These are phyloP conservation scores for Aeoliscus strigatus DNA, from an alignment of 2,797 vertebrate species.

Conservation along the genomic window DNA sequence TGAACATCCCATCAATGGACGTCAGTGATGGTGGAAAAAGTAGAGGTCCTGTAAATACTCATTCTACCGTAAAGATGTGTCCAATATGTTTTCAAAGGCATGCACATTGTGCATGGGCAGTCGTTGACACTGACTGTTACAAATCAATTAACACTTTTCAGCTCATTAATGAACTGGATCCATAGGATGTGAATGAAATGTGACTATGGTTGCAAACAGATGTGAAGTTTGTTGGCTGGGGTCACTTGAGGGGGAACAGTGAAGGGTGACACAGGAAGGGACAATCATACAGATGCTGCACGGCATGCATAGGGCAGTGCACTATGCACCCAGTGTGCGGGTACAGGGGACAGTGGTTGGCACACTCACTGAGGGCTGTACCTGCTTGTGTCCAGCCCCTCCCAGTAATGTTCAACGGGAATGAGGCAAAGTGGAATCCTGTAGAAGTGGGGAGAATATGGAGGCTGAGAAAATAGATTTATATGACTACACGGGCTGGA, in stretches of 20 bases:
- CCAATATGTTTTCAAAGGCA: slow-evolving; percentile 6
- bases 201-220: slow-evolving; percentile 7
- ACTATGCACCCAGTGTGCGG: slow-evolving; percentile 34
- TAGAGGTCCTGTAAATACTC: not conserved
- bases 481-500: not conserved
- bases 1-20: too few species aligned
- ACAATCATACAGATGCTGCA: slow-evolving; percentile 22
- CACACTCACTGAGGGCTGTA: slow-evolving; percentile 75
- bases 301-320: slow-evolving; percentile 3
- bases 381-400: slow-evolving; percentile 69
- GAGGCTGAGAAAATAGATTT: slow-evolving; percentile 11
- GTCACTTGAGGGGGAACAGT: too few species aligned
- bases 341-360: slow-evolving; percentile 41
- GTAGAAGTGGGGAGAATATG: slow-evolving; percentile 50
- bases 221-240: slow-evolving; percentile 15
- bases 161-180: slow-evolving; percentile 4
- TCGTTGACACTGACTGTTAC: slow-evolving; percentile 5
- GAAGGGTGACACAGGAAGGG: too few species aligned
- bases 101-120: slow-evolving; percentile 12
- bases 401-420: slow-evolving; percentile 71
- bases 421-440: slow-evolving; percentile 75
- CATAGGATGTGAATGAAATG: slow-evolving; percentile 1
- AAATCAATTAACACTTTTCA: slow-evolving; percentile 4
- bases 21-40: not conserved
- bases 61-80: not conserved